Conservation (phyloP, 2,888 invertebrate species). For the Myopa tessellatipennis region DNA sequence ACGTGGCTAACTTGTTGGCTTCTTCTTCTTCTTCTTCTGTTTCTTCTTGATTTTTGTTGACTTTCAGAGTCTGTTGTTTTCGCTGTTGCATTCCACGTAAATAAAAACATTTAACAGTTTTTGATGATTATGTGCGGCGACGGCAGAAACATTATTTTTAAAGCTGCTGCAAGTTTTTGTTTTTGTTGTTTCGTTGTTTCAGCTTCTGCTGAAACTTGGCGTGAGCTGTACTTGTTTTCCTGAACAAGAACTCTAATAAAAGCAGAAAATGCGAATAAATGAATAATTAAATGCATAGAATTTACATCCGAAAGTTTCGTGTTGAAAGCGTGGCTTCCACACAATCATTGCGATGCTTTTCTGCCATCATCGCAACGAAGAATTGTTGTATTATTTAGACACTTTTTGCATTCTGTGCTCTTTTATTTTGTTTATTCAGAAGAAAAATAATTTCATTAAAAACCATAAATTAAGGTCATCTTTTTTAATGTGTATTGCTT, state of each 20-base stretch:
- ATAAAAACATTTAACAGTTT: constrained; percentile 36
- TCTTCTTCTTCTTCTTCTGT: too few species aligned
- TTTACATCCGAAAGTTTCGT: neutral
- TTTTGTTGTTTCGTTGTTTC: neutral
- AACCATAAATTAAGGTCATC: too few species aligned
- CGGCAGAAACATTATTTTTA: constrained; percentile 25
- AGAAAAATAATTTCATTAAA: too few species aligned
- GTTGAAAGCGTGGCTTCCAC: constrained; percentile 15
- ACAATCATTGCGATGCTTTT: neutral
- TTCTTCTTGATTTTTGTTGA: too few species aligned
- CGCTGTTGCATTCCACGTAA: constrained; percentile 37
- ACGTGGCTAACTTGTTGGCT: constrained; percentile 18
- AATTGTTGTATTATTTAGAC: too few species aligned
- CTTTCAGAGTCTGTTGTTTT: constrained; percentile 19
- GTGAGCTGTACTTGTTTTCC: constrained; percentile 9
- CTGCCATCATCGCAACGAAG: too few species aligned
- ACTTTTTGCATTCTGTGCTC: too few species aligned
- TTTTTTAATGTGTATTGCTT: too few species aligned
- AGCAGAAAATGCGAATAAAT: constrained; percentile 9
- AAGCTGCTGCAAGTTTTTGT: constrained; percentile 25
- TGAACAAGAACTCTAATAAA: too few species aligned
- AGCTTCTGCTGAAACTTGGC: neutral
- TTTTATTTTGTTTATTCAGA: too few species aligned
- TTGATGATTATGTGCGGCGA: constrained; percentile 36
- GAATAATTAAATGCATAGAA: constrained; percentile 27